Conservation (phyloP, 92 coral and sea anemone species). For the Diadumene lineata region DNA sequence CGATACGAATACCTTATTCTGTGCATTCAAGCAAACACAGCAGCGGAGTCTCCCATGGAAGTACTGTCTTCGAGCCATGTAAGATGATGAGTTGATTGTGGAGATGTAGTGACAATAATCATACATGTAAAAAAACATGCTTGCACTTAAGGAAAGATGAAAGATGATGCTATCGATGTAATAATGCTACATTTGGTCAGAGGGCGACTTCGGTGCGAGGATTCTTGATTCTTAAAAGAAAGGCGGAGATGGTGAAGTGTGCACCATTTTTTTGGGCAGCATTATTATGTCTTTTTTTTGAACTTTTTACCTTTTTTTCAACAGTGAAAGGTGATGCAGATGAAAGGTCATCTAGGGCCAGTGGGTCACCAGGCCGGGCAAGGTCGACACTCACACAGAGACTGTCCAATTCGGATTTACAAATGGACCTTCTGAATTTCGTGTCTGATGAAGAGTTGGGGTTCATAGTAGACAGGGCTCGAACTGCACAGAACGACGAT, state of each 20-base stretch:
- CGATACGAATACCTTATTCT: conserved; percentile 36
- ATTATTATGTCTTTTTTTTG: no score
- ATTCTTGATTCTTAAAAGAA: no score
- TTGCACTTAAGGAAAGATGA: no score
- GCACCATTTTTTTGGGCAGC: no score
- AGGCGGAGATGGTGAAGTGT: no score
- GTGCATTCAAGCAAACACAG: conserved; percentile 39
- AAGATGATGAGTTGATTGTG: conserved; percentile 17
- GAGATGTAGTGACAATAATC: not conserved
- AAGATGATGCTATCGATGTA: no score
- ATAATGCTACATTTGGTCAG: no score
- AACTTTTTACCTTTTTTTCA: conserved; percentile 7
- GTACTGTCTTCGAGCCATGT: conserved; percentile 50
- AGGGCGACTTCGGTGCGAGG: no score
- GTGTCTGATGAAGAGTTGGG: conserved; percentile 59
- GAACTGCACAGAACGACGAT: conserved; percentile 66
- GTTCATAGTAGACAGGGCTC: conserved; percentile 50
- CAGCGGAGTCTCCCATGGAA: conserved; percentile 49
- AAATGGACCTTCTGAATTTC: conserved; percentile 65
- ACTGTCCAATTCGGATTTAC: conserved; percentile 64
- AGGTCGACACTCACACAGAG: conserved; percentile 71
- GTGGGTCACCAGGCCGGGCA: conserved; percentile 57
- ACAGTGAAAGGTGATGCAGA: conserved; percentile 51
- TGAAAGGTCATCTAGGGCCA: conserved; percentile 22
- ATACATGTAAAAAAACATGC: no score